Conservation (phyloP, 92 coral and sea anemone genomes). For the Epizoanthus illoricatus region DNA sequence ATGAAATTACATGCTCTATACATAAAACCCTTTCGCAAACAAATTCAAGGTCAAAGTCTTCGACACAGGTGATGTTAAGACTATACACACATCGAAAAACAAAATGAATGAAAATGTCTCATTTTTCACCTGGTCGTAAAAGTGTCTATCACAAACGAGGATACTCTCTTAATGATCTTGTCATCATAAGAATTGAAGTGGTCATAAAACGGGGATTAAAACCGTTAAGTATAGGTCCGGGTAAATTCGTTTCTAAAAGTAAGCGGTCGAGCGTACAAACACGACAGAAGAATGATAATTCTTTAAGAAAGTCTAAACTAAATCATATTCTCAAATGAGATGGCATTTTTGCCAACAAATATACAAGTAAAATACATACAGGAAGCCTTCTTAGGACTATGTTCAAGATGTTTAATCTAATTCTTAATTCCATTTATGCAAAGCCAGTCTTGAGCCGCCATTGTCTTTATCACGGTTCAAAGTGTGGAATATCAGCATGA, state of each 20-base stretch:
- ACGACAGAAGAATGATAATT: not conserved
- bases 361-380: not conserved
- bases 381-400: not conserved
- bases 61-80: not conserved
- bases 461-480: conserved; percentile 2
- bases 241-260: not conserved
- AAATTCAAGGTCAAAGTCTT: not conserved
- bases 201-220: not conserved
- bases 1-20: not conserved
- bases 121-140: too few relatives aligned
- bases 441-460: conserved; percentile 1
- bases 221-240: not conserved
- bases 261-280: not conserved
- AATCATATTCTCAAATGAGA: not conserved
- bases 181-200: conserved; percentile 14
- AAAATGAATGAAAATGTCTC: not conserved
- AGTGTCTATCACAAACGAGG: not conserved
- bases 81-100: not conserved
- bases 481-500: conserved; percentile 20
- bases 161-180: not conserved
- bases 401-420: conserved; percentile 15
- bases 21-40: not conserved
- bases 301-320: not conserved
- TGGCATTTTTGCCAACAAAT: not conserved
- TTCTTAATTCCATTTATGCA: conserved; percentile 11